Evolutionary conservation across 2,888 invertebrate genomes (phyloP).

Genomic region (Standfussiana lucernea): DNA sequence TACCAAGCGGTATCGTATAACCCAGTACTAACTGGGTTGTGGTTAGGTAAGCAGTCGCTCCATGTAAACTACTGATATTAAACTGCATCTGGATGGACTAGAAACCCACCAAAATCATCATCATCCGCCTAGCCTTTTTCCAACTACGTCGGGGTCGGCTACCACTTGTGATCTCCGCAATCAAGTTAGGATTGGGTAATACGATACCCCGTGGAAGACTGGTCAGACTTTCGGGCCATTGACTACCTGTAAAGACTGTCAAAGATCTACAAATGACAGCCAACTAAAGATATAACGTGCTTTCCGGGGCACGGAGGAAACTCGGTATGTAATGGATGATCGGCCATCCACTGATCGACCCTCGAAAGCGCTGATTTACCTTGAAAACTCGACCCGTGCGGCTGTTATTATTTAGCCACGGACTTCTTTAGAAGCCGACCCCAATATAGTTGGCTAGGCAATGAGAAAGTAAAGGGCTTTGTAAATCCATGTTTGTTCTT

Average conservation of each 20-base stretch:
- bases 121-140: not conserved
- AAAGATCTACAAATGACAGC: not conserved
- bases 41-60: not conserved
- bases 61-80: not conserved
- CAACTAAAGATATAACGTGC: no score
- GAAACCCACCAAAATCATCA: not conserved
- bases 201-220: not conserved
- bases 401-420: not conserved
- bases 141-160: not conserved
- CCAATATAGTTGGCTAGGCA: not conserved
- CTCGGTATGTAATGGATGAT: not conserved
- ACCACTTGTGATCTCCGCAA: not conserved
- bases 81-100: not conserved
- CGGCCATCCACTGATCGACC: not conserved
- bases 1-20: not conserved
- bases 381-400: not conserved
- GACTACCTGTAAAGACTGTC: not conserved
- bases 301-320: not conserved
- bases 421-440: not conserved
- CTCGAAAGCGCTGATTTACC: not conserved
- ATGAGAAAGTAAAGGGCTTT: conserved; percentile 36
- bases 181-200: not conserved
- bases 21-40: not conserved
- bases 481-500: conserved; percentile 73
- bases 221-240: not conserved